A percentile compares a stretch with the other conserved stretches of the same genome.
phyloP scores from a whole-genome alignment of 2,888 invertebrate genomes.

The Diarsia rubi region DNA sequence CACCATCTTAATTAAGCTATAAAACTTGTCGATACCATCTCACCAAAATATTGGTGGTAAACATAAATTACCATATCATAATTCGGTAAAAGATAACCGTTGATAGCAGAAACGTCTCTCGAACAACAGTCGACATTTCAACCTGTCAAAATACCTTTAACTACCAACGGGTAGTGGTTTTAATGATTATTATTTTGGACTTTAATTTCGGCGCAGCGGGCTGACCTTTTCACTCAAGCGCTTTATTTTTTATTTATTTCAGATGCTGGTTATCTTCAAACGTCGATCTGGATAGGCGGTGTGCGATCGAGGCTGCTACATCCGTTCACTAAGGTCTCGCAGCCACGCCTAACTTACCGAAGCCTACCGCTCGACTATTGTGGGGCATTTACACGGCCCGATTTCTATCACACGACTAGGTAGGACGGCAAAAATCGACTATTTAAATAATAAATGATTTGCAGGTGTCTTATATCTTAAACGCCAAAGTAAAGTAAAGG shows the following conservation, averaged over 20 bases:
- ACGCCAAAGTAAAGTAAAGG: neutral
- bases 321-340: slow-evolving; percentile 86
- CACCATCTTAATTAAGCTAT: slow-evolving; percentile 81
- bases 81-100: slow-evolving; percentile 68
- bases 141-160: slow-evolving; percentile 82
- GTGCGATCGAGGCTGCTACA: slow-evolving; percentile 85
- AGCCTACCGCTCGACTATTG: slow-evolving; percentile 76
- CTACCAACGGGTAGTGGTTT: slow-evolving; percentile 77
- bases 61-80: slow-evolving; percentile 75
- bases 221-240: slow-evolving; percentile 89
- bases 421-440: too few species aligned
- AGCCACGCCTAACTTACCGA: slow-evolving; percentile 86
- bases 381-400: slow-evolving; percentile 8
- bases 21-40: slow-evolving; percentile 83
- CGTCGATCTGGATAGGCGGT: slow-evolving; percentile 82
- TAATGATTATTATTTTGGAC: slow-evolving; percentile 87
- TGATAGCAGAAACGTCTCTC: slow-evolving; percentile 60
- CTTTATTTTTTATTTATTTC: slow-evolving; percentile 80
- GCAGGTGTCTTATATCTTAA: neutral
- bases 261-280: slow-evolving; percentile 86
- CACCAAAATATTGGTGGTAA: slow-evolving; percentile 67
- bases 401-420: neutral
- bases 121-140: slow-evolving; percentile 73
- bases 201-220: slow-evolving; percentile 84
- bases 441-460: neutral